phyloP scores from a whole-genome alignment of 2,797 vertebrate genomes.

The Rhodeus uyekii region DNA sequence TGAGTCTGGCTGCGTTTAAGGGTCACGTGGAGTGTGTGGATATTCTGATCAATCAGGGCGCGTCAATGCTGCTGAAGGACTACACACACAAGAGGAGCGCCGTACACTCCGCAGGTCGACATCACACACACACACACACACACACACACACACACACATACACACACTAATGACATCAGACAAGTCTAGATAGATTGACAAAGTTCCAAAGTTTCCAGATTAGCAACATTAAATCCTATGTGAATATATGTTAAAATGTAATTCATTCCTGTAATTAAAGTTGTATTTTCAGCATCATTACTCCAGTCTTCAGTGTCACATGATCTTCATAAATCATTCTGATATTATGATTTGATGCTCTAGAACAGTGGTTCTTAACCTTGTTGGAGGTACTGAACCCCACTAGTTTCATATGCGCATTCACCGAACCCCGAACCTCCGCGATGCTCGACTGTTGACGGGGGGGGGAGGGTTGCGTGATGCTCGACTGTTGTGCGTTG shows the following conservation, averaged over 20 bases:
- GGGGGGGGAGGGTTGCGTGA: no score
- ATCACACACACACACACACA: neutral
- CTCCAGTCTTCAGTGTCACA: neutral
- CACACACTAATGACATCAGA: neutral
- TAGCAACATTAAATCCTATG: neutral
- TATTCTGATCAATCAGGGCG: constrained; percentile 96
- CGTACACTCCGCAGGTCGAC: constrained; percentile 92
- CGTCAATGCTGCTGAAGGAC: constrained; percentile 95
- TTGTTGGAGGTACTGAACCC: no score
- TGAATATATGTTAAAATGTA: neutral
- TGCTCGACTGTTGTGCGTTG: no score
- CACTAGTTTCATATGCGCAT: no score
- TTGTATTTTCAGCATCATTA: neutral
- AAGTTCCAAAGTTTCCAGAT: no score
- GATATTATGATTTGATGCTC: neutral
- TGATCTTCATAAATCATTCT: neutral
- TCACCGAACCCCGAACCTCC: no score
- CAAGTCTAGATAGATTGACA: neutral
- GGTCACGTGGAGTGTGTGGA: constrained; percentile 98
- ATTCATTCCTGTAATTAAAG: neutral
- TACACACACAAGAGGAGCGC: constrained; percentile 93
- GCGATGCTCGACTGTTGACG: no score
- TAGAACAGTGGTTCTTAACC: no score
- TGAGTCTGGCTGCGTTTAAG: constrained; percentile 94
- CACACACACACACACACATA: neutral